Evolutionary conservation across 2,797 vertebrate genomes (phyloP).

Genomic region (Champsocephalus esox): DNA sequence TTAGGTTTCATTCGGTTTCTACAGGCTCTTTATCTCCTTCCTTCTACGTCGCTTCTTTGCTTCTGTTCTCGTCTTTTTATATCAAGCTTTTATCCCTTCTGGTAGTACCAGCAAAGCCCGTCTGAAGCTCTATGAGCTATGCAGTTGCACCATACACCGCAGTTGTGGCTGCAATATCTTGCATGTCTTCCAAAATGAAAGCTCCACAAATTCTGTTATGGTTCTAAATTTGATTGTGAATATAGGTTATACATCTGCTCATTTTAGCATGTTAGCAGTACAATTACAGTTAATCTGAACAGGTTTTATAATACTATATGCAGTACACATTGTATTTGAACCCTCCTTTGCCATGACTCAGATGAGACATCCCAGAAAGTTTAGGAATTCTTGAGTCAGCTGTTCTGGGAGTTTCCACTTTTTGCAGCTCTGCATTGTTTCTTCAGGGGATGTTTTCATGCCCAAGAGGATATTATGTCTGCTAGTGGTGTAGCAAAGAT

Average conservation of each 20-base stretch:
- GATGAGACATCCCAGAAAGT: conserved; percentile 20
- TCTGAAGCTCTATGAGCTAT: conserved; percentile 22
- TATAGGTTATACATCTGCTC: background rate
- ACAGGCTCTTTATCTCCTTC: background rate
- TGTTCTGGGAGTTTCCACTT: conserved; percentile 44
- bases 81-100: conserved; percentile 10
- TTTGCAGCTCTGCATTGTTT: conserved; percentile 47
- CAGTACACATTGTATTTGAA: no score
- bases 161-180: conserved; percentile 9
- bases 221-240: conserved; percentile 6
- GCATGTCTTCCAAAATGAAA: background rate
- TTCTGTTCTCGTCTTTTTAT: background rate
- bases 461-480: conserved; percentile 56
- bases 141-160: conserved; percentile 5
- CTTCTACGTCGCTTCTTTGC: conserved; percentile 1
- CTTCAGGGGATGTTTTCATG: conserved; percentile 47
- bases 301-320: background rate
- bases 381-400: conserved; percentile 35
- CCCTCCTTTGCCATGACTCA: background rate
- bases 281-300: background rate
- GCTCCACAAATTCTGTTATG: background rate
- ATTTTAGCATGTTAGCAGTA: background rate
- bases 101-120: background rate
- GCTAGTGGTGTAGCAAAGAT: background rate
- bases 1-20: conserved; percentile 47